Percentiles rank a stretch among this genome's conserved stretches.
Evolutionary conservation across 2,113 vertebrate genomes (phyloP).

Genomic region (Ictidomys tridecemlineatus): DNA sequence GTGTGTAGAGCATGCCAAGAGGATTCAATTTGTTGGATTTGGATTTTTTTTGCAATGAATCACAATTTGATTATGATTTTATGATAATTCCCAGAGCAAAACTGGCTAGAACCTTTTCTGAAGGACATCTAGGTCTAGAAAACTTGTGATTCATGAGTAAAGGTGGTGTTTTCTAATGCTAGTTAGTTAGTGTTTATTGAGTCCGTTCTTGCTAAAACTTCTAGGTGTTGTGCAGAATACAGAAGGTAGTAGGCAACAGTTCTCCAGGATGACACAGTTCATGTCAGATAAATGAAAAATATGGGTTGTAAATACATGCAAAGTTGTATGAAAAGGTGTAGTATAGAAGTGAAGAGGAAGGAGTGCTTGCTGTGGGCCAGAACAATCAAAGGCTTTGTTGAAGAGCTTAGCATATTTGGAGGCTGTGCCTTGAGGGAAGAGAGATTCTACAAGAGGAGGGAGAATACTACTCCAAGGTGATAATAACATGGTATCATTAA

Average conservation of each 20-base stretch:
- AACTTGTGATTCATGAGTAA: slow-evolving; percentile 23
- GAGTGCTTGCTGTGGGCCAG: neutral
- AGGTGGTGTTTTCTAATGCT: neutral
- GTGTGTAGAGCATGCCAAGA: slow-evolving; percentile 62
- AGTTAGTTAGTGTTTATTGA: slow-evolving; percentile 4
- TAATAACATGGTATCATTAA: neutral
- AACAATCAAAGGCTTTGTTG: neutral
- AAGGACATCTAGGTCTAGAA: slow-evolving; percentile 35
- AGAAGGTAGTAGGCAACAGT: neutral
- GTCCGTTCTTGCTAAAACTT: neutral
- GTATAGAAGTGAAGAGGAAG: slow-evolving; percentile 8
- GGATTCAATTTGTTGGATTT: slow-evolving; percentile 66
- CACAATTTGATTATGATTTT: slow-evolving; percentile 70
- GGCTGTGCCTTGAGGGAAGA: neutral
- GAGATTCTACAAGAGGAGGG: neutral
- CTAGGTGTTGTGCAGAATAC: neutral
- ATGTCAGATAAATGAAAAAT: slow-evolving; percentile 9
- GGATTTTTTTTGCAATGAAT: slow-evolving; percentile 57
- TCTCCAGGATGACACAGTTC: neutral
- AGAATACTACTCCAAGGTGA: neutral
- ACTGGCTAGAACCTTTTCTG: slow-evolving; percentile 65
- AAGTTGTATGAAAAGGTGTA: neutral
- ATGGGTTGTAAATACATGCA: neutral
- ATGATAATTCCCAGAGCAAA: slow-evolving; percentile 48
- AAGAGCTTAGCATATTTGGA: neutral